Percentiles rank a stretch among this genome's conserved stretches.
These are phyloP conservation scores for Gerris lacustris DNA, from an alignment of 2,888 invertebrate genomes.

Conservation along the genomic window DNA sequence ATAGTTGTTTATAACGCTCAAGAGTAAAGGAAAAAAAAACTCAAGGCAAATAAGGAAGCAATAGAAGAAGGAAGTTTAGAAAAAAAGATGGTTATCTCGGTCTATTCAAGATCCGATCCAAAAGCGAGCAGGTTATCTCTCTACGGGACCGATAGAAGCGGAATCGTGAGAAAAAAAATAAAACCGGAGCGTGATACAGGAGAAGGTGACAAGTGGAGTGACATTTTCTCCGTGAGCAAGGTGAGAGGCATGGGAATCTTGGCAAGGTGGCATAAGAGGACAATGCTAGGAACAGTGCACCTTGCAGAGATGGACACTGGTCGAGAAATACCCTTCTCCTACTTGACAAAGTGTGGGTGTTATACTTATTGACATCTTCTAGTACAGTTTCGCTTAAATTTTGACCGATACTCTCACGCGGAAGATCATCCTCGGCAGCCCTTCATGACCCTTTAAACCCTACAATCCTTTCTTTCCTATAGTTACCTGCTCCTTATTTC, in stretches of 20 bases:
- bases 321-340: neutral
- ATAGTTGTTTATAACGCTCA: too few species aligned
- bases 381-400: neutral
- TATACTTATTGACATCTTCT: neutral
- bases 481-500: too few species aligned
- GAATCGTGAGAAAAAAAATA: neutral
- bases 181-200: conserved; percentile 2
- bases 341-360: neutral
- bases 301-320: neutral
- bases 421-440: neutral
- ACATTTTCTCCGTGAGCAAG: neutral
- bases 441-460: too few species aligned
- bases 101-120: too few species aligned
- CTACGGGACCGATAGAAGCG: too few species aligned
- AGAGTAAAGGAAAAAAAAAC: too few species aligned
- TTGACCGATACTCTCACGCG: neutral
- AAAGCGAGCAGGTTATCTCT: too few species aligned
- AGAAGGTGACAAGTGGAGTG: neutral
- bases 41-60: neutral
- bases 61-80: neutral
- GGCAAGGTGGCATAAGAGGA: neutral
- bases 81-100: neutral
- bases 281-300: neutral
- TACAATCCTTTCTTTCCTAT: too few species aligned
- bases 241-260: neutral